Evolutionary conservation across 1,140 invertebrate species (phyloP), one percentile per base, ranked within the genome.

Genomic region (Mactra quadrangularis): DNA sequence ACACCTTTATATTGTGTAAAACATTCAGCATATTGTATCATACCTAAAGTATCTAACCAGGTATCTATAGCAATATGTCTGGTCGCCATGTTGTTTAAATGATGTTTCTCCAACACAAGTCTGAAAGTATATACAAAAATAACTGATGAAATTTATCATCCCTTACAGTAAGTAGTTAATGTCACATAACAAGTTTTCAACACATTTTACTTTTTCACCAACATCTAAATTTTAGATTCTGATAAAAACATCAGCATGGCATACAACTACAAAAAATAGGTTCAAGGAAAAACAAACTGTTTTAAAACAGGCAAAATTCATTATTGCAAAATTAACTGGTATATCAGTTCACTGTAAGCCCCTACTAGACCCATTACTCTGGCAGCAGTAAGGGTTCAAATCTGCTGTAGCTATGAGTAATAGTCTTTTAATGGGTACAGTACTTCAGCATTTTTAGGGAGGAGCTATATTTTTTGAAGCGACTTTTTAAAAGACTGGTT

Each of bases 1-100:
- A 92, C 90, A 0, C 90, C 90, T 59, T 82, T 83, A 62, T 89
- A 91, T 11, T 75, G 47, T 9, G 66, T n/a, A 55, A 92, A 92
- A 3, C 85, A 33, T 0, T 66, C 60, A 1, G 84, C 45, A 71
- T 92, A 90, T 17, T 91, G 85, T 29, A 66, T 66, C 82, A 92
- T 77, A 7, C 86, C 86, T 0, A 91, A 76, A 2, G 88, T 84
- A 33, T 90, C 89, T 50, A 92, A 77, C 91, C 91, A 92, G 9
- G 84, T 87, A 17, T 74, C 66, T 59, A 91, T 87, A 31, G 87
- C 81, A 25, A 91, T 89, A 59, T 91, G 90, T 47, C 87, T 85
- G 29, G 82, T 74, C 1, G 87, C 85, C 90, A 91, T 91, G 47
- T 41, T 83, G 27, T 27, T 52, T 78, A 88, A 87, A 53, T 87